phyloP scores from a whole-genome alignment of 2,113 vertebrate species.

The Triplophysa dalaica region DNA sequence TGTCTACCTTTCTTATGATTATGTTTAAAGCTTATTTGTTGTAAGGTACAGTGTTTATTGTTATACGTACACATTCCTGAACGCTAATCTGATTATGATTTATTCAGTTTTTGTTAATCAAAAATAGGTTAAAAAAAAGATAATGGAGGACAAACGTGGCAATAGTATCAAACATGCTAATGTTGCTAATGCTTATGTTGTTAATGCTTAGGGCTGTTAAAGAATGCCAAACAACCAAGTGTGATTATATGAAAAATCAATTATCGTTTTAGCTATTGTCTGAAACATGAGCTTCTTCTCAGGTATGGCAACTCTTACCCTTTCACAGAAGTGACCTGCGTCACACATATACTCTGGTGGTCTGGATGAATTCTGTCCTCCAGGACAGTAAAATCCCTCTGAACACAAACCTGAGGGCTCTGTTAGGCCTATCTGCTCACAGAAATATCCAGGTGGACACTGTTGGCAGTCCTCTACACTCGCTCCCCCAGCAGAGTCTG shows the following conservation, averaged over 20 bases:
- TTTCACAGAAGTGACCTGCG: conserved; percentile 77
- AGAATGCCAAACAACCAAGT: no score
- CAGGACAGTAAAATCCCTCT: conserved; percentile 74
- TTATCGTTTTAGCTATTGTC: background rate
- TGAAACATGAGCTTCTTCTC: background rate
- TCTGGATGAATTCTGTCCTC: conserved; percentile 68
- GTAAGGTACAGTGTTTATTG: no score
- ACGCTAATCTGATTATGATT: no score
- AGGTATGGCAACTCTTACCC: conserved; percentile 61
- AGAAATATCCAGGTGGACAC: conserved; percentile 74
- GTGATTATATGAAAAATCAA: background rate
- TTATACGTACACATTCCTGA: no score
- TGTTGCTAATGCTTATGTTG: no score
- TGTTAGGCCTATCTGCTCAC: conserved; percentile 60
- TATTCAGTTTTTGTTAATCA: no score
- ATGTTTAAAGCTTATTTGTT: no score
- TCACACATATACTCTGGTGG: conserved; percentile 71
- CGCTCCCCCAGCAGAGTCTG: conserved; percentile 64
- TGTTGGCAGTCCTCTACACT: conserved; percentile 62
- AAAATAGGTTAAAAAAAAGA: no score
- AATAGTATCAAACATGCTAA: no score
- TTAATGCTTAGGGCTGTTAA: no score
- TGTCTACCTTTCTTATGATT: no score
- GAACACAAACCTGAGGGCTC: conserved; percentile 71
- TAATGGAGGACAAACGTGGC: no score